Base-by-base conservation (phyloP, 2,888 invertebrate species). In the Hoplodrina ambigua region DNA sequence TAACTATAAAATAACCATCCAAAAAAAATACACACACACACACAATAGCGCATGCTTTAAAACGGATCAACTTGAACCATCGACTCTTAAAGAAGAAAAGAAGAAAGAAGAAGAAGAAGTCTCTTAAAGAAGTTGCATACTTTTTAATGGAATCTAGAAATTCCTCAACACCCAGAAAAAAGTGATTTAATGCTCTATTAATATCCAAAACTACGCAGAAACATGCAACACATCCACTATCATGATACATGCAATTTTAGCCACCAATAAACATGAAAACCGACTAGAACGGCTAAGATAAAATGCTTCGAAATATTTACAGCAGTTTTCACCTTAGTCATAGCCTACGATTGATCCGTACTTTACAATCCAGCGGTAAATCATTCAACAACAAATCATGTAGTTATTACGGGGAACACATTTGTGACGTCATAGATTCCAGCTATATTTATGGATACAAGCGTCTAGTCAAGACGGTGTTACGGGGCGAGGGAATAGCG, bases 351-450 rank as follows among this genome's bases (percentile, higher is more conserved):
- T 70, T 61, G 64, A 80, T 67, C 56, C 19, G 49, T 19, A 19
- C 41, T 41, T 59, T 44, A 49, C 56, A 54, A 57, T 59, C 49
- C 33, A 33, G 17, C 33, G 25, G 44, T 75, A 61, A 53, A 79
- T 70, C 79, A 60, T 54, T 79, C 54, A 54, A 46, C 50, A 63
- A 60, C 17, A 70, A 50, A 50, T 46, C 30, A 11, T 19, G 46
- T 19, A 68, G 66, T 49, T 75, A 63, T 57, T 52, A 54, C 63
- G 54, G 60, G 62, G 7, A 46, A 25, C 50, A n/a, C 61, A 58
- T 69, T 65, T 55, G 19, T 78, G 78, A 78, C 63, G 66, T 78
- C 75, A 75, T 10, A 55, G 53, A 66, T 67, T 57, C 49, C 63
- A 68, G 54, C 11, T 65, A 8, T 78, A 79, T 79, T 67, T 79